Conservation (phyloP, 2,888 invertebrate genomes). For the Hypomecis punctinalis region DNA sequence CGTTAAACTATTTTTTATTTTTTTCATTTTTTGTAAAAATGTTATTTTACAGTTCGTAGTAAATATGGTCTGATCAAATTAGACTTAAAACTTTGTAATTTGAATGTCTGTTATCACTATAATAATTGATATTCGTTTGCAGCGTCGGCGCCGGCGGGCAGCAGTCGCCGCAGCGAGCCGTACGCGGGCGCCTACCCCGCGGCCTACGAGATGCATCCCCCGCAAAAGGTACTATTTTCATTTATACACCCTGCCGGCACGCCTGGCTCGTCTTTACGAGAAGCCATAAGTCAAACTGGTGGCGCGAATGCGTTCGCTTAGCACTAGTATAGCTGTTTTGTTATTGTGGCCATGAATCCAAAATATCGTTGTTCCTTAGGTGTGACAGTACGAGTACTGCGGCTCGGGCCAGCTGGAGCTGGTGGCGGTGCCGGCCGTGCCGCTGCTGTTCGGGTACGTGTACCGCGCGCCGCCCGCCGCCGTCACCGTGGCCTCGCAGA, state of each 20-base stretch:
- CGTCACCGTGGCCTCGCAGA: constrained; percentile 72
- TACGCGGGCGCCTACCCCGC: constrained; percentile 91
- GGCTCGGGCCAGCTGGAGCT: constrained; percentile 61
- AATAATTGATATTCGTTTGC: constrained; percentile 13
- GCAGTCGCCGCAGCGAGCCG: constrained; percentile 82
- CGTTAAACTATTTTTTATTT: too few species aligned
- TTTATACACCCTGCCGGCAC: not conserved
- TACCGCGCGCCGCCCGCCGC: constrained; percentile 54
- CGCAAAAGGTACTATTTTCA: constrained; percentile 80
- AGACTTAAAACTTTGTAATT: not conserved
- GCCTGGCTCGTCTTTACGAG: too few species aligned
- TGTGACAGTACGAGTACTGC: constrained; percentile 79
- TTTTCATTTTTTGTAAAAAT: too few species aligned
- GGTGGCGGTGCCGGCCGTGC: constrained; percentile 73
- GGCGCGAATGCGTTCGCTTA: too few species aligned
- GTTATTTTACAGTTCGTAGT: too few species aligned
- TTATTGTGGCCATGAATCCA: too few species aligned
- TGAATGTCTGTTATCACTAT: too few species aligned
- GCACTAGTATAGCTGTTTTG: too few species aligned
- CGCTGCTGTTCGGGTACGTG: constrained; percentile 75
- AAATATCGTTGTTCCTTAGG: constrained; percentile 47
- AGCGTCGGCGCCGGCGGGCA: constrained; percentile 76
- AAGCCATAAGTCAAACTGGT: too few species aligned
- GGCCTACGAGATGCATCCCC: constrained; percentile 90
- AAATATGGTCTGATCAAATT: not conserved